Base-by-base conservation (phyloP, 2,797 vertebrate species). In the Pampus argenteus region DNA sequence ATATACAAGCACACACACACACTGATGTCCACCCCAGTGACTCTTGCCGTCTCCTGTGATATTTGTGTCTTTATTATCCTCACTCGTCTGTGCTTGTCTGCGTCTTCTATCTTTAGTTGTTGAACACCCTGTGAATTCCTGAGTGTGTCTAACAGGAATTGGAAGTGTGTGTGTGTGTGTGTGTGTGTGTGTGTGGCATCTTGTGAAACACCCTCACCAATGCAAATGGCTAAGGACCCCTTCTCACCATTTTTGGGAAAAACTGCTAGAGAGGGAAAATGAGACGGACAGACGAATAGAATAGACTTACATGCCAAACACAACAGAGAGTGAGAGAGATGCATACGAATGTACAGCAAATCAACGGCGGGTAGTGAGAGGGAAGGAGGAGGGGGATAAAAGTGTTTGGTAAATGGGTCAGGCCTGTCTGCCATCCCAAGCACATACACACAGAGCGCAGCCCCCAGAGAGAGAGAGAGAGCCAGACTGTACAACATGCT, bases 391-490 rank as follows among this genome's bases (percentile, higher is more conserved):
- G 17, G 57, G 62, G 60, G 66, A 62, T 79, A 71, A 71, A 73
- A 81, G 81, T 11, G 55, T 67, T 84, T 77, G 79, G 81, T 88
- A 92, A 92, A 90, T 91, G 86, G 91, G 91, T 93, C 92, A 92
- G 87, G 86, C 73, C 82, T 82, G 82, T 84, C 86, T 87, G 79
- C 83, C 67, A 76, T 85, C 83, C 66, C 61, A 71, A 67, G 73
- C 83, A 82, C 71, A 80, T 71, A 58, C 52, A 71, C 74, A 63
- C 76, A 73, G 65, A 18, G 42, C 17, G 47, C 72, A 79, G 67
- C 63, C 82, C 77, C 82, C 71, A 57, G 82, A 87, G 89, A 85
- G 52, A 57, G 82, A 87, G 89, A 85, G 52, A 66, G 71, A 71
- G 20, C 59, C 62, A 81, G 77, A 81, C 81, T 70, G 66, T 79